Evolutionary conservation across 2,113 vertebrate species (phyloP).

Genomic region (Apus apus): DNA sequence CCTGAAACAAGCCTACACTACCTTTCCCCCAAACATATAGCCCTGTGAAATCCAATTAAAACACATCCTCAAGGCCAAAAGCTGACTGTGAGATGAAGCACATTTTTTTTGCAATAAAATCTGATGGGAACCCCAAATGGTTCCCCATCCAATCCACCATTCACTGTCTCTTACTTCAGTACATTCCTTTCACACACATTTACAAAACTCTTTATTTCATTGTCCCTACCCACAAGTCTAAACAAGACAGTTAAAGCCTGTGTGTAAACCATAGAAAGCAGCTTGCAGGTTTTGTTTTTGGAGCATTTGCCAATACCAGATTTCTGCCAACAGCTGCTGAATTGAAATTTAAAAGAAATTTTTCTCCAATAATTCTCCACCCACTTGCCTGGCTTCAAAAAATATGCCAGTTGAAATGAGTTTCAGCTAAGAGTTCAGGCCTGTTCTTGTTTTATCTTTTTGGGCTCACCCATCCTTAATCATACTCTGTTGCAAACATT

Average conservation of each 20-base stretch:
- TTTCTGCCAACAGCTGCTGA: not conserved
- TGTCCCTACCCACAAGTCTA: not conserved
- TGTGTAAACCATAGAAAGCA: not conserved
- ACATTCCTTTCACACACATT: not conserved
- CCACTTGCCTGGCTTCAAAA: conserved; percentile 10
- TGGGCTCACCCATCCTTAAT: conserved; percentile 26
- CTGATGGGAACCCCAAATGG: not conserved
- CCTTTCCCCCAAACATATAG: accelerated
- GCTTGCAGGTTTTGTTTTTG: not conserved
- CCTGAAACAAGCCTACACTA: not conserved
- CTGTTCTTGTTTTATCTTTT: conserved; percentile 41
- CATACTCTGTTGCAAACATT: not conserved
- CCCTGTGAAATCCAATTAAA: not conserved
- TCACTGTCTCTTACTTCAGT: not conserved
- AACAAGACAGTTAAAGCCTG: not conserved
- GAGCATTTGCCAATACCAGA: not conserved
- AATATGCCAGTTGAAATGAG: not conserved
- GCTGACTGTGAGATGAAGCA: not conserved
- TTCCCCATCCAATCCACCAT: not conserved
- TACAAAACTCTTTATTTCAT: not conserved
- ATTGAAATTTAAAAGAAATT: not conserved
- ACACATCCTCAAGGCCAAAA: not conserved
- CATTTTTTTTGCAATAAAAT: not conserved
- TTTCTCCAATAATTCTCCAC: conserved; percentile 17
- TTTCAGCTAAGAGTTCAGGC: conserved; percentile 29